These are phyloP conservation scores for Leptosomus discolor DNA, from an alignment of 2,113 vertebrate species.

Conservation along the genomic window DNA sequence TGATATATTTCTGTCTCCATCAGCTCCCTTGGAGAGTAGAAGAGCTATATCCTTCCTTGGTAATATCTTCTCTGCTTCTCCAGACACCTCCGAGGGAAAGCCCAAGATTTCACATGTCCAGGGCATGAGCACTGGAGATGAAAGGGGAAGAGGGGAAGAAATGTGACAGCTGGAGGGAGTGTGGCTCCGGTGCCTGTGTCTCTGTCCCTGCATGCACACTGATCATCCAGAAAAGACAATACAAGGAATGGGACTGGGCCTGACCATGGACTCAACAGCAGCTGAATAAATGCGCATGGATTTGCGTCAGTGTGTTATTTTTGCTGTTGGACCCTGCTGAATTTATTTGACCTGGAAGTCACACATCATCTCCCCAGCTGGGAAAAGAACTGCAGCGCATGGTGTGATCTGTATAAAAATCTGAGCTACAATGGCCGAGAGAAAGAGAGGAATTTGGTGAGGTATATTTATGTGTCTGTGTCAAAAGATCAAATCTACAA, in stretches of 20 bases:
- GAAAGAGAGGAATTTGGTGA: background rate
- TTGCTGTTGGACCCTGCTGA: background rate
- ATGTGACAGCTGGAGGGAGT: background rate
- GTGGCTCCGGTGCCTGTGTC: background rate
- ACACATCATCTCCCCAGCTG: background rate
- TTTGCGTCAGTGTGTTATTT: constrained; percentile 50
- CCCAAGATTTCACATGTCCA: background rate
- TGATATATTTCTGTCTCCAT: fast-evolving
- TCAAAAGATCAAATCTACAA: constrained; percentile 23
- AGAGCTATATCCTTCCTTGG: fast-evolving
- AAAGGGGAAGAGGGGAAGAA: background rate
- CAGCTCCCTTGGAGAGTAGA: background rate
- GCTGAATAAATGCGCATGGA: background rate
- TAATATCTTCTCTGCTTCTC: background rate
- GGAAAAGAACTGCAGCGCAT: background rate
- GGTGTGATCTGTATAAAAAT: constrained; percentile 3
- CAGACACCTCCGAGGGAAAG: background rate
- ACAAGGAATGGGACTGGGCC: background rate
- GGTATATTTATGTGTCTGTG: background rate
- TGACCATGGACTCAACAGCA: background rate
- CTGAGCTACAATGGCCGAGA: background rate
- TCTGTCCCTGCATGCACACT: background rate
- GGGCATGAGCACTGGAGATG: background rate
- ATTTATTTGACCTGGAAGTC: constrained; percentile 55
- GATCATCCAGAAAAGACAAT: background rate